Percentiles rank a stretch among this genome's conserved stretches.
These are phyloP conservation scores for Psophia crepitans DNA, from an alignment of 2,113 vertebrate species.

Conservation along the genomic window DNA sequence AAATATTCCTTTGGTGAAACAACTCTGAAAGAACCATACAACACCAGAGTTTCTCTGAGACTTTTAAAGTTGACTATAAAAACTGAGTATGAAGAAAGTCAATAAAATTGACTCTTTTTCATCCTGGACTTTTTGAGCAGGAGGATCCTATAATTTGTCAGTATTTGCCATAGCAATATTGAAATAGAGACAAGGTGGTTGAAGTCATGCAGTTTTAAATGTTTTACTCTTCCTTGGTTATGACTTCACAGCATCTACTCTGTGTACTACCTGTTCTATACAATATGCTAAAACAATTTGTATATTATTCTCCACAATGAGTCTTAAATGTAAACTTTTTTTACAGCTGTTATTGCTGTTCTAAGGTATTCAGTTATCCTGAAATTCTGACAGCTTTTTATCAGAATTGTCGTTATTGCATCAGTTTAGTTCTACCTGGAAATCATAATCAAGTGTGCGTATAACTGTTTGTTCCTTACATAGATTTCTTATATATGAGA, in stretches of 20 bases:
- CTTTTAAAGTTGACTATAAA: not conserved
- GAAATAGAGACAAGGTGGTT: not conserved
- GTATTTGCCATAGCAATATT: not conserved
- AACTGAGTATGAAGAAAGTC: not conserved
- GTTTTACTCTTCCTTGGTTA: not conserved
- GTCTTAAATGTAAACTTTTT: not conserved
- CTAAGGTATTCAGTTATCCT: not conserved
- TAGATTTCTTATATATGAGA: not conserved
- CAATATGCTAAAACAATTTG: not conserved
- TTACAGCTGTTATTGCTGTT: not conserved
- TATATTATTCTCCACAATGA: not conserved
- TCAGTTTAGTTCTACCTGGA: not conserved
- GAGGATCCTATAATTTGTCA: not conserved
- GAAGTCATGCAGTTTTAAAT: not conserved
- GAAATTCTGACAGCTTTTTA: not conserved
- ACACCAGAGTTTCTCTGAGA: not conserved
- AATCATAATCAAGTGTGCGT: not conserved
- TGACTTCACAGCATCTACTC: not conserved
- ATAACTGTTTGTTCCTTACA: not conserved
- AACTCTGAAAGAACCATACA: not conserved
- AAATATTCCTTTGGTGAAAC: not conserved
- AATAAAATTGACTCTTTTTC: not conserved
- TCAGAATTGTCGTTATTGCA: not conserved
- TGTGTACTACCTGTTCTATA: not conserved
- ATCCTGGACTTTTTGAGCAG: not conserved